Conservation (phyloP, 2,113 vertebrate species). For the Muscicapa adusta region DNA sequence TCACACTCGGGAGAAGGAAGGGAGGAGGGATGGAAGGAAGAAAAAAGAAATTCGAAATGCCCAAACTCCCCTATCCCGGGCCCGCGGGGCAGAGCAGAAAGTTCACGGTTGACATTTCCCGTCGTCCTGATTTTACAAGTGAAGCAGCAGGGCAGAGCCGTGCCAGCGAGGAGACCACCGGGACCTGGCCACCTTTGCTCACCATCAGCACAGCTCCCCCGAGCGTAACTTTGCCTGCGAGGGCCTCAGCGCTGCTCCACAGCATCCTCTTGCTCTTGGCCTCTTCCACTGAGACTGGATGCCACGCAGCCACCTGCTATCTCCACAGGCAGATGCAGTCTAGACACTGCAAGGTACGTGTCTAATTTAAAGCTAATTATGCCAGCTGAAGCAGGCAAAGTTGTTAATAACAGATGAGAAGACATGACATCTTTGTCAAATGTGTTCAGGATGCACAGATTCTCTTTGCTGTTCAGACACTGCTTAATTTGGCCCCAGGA, state of each 20-base stretch:
- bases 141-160: not conserved
- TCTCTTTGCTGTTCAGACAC: not conserved
- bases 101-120: not conserved
- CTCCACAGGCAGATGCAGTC: not conserved
- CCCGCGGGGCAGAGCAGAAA: not conserved
- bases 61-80: not conserved
- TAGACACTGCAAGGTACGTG: not conserved
- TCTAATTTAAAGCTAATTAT: not conserved
- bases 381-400: not conserved
- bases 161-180: not conserved
- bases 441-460: not conserved
- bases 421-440: not conserved
- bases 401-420: not conserved
- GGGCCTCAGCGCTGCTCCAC: not conserved
- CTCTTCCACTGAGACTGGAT: not conserved
- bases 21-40: not conserved
- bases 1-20: not conserved
- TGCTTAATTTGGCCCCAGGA: not conserved
- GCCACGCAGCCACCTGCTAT: not conserved
- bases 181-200: not conserved
- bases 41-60: not conserved
- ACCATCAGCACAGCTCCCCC: not conserved
- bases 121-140: not conserved
- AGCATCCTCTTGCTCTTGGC: not conserved
- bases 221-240: accelerated